These are phyloP conservation scores for Chrosomus eos DNA, from an alignment of 2,797 vertebrate species.

Conservation along the genomic window DNA sequence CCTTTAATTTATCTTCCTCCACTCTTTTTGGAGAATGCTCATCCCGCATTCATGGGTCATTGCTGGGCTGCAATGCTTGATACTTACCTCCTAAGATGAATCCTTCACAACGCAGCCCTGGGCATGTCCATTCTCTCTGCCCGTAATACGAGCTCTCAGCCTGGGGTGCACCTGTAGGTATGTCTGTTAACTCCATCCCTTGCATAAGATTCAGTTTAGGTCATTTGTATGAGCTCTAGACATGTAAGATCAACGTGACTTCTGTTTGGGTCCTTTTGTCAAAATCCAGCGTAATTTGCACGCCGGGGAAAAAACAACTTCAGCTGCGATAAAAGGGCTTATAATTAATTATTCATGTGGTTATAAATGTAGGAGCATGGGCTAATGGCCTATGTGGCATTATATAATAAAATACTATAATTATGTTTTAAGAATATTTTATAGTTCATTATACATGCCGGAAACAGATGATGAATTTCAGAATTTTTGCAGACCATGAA, in stretches of 20 bases:
- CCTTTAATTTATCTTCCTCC: conserved; percentile 75
- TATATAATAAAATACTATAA: conserved; percentile 71
- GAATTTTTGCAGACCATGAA: conserved; percentile 43
- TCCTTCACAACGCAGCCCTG: conserved; percentile 61
- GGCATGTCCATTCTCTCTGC: conserved; percentile 64
- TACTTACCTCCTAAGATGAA: conserved; percentile 62
- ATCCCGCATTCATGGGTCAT: conserved; percentile 20
- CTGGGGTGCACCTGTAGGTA: conserved; percentile 54
- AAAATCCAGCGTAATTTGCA: conserved; percentile 72
- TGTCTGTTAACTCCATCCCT: conserved; percentile 66
- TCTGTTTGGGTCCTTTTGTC: conserved; percentile 54
- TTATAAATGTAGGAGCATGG: conserved; percentile 70
- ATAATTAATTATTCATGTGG: conserved; percentile 75
- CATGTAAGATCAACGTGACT: conserved; percentile 25
- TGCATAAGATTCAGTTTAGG: conserved; percentile 43
- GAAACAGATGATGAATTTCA: conserved; percentile 57
- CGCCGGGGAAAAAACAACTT: conserved; percentile 66
- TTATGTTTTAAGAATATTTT: conserved; percentile 67
- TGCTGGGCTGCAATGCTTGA: conserved; percentile 8
- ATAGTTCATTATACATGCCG: conserved; percentile 52
- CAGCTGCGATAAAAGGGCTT: conserved; percentile 74
- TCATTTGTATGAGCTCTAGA: conserved; percentile 32
- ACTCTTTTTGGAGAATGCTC: conserved; percentile 66
- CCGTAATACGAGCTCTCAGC: not conserved
- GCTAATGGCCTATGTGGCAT: conserved; percentile 68